phyloP scores from a whole-genome alignment of 2,113 vertebrate species.

The Mobula hypostoma region DNA sequence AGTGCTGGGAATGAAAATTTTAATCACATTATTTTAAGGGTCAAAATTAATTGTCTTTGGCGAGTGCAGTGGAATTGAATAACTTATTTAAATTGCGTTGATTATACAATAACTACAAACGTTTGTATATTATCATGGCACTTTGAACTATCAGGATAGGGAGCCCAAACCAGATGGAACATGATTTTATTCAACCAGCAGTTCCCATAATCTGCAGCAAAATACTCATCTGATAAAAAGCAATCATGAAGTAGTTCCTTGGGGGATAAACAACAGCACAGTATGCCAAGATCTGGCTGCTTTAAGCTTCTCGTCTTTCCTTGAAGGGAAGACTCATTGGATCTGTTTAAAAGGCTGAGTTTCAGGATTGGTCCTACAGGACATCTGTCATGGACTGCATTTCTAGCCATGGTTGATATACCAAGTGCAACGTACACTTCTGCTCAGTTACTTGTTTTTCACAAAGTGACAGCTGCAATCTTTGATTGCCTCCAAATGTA shows the following conservation, averaged over 20 bases:
- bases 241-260: not conserved
- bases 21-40: not conserved
- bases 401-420: not conserved
- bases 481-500: not conserved
- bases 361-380: not conserved
- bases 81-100: not conserved
- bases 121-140: not conserved
- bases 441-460: not conserved
- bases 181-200: too few relatives aligned
- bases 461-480: not conserved
- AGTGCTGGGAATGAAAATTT: not conserved
- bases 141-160: not conserved
- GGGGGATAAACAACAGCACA: not conserved
- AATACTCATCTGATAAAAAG: not conserved
- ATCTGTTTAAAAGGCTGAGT: not conserved
- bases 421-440: not conserved
- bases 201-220: constrained; percentile 9
- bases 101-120: not conserved
- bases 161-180: not conserved
- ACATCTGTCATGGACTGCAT: not conserved
- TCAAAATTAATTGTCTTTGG: not conserved
- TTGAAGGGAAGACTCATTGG: not conserved
- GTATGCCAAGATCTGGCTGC: not conserved
- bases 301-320: not conserved
- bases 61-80: too few relatives aligned